These are phyloP conservation scores for Hydropotes inermis DNA, from an alignment of 2,113 vertebrate species.

Conservation along the genomic window DNA sequence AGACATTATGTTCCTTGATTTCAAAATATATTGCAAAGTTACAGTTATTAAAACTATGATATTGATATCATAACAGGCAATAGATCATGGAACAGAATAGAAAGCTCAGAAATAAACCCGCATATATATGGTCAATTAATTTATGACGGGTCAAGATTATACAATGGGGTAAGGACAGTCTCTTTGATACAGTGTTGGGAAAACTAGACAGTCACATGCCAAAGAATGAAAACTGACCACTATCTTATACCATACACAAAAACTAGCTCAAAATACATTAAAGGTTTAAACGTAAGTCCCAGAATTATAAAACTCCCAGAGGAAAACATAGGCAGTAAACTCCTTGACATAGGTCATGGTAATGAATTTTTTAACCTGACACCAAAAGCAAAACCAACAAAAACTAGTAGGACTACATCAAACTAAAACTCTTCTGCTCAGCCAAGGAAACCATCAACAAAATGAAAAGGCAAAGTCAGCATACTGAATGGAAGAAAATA, in stretches of 20 bases:
- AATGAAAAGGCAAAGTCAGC: not conserved
- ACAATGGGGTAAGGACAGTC: not conserved
- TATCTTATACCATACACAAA: not conserved
- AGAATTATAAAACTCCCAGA: not conserved
- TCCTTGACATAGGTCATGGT: not conserved
- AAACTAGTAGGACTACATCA: not conserved
- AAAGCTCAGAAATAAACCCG: not conserved
- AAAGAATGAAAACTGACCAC: not conserved
- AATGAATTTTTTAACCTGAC: not conserved
- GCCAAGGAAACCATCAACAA: not conserved
- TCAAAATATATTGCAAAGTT: not conserved
- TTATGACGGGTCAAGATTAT: not conserved
- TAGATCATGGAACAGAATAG: not conserved
- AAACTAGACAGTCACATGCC: not conserved
- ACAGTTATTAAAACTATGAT: not conserved
- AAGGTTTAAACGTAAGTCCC: not conserved
- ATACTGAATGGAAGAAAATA: not conserved
- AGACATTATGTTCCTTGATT: not conserved
- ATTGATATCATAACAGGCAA: not conserved
- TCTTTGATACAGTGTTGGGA: not conserved
- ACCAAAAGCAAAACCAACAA: not conserved
- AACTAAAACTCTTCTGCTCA: not conserved
- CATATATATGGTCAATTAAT: not conserved
- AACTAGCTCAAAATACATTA: not conserved
- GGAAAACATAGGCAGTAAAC: not conserved